Evolutionary conservation across 2,797 vertebrate genomes (phyloP), one percentile per base, ranked within the genome.

Genomic region (Scarus forsteni): DNA sequence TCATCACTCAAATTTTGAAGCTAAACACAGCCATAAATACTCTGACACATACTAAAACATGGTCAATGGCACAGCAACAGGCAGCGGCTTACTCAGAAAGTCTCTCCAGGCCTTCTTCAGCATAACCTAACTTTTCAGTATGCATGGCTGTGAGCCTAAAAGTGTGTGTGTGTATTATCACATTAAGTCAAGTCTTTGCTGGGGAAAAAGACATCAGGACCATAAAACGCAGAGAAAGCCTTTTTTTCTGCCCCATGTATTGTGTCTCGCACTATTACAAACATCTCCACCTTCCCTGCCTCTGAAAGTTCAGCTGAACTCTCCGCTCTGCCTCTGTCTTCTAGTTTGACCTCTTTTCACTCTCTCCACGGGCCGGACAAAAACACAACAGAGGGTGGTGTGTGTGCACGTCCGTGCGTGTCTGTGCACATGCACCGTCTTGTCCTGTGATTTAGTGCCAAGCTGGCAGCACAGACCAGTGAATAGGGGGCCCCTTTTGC

Each of bases 381-480:
- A 90, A 90, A 88, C 80, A 87, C 75, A 81, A 57, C 74, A 84
- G 72, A 80, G 85, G 66, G 76, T 56, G 75, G 73, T 70, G 80
- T 59, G 83, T 48, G 77, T n/a, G 65, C 18, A 1, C 7, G 65
- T 5, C 0, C 34, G 46, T 3, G 73, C 11, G 66, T 19, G 2
- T 9, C 42, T 63, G 75, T 3, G 77, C 16, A 66, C 38, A 55
- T 81, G 77, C 69, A 10, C 73, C 73, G 78, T 86, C 90, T 90
- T 80, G 83, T 83, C 85, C 88, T 91, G 90, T 92, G 92, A 92
- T 92, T 91, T 90, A 91, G 88, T 92, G 91, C 92, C 90, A 93
- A 92, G 89, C 91, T 92, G 92, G 90, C 91, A 92, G 85, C 79
- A 60, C 74, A 74, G 79, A 68, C 73, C 38, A 73, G 85, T 91